A percentile compares a stretch with the other conserved stretches of the same genome.
Conservation (phyloP, 2,888 invertebrate species). For the Phanerotoma sp. region DNA sequence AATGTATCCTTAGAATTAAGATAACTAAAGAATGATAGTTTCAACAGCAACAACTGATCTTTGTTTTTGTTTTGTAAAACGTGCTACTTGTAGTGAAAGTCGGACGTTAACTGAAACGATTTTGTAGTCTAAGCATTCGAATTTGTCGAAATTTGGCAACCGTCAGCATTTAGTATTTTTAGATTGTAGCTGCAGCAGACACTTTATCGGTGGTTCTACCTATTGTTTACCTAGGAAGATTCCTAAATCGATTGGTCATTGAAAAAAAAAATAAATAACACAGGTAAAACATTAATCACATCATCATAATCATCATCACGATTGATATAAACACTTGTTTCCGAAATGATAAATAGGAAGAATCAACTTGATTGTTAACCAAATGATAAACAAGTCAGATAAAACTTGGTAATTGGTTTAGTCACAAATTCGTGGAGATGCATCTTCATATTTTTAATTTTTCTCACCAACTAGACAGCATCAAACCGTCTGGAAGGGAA, state of each 20-base stretch:
- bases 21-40: conserved; percentile 24
- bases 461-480: neutral
- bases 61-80: too few relatives aligned
- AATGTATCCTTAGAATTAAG: conserved; percentile 3
- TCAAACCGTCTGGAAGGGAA: conserved; percentile 4
- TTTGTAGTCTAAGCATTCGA: conserved; percentile 31
- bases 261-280: neutral
- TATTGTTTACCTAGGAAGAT: conserved; percentile 37
- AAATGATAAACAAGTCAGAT: too few relatives aligned
- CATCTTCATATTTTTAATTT: neutral
- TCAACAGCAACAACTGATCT: too few relatives aligned
- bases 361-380: too few relatives aligned
- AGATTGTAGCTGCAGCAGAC: conserved; percentile 37
- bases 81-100: conserved; percentile 2
- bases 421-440: neutral
- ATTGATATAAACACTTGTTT: too few relatives aligned
- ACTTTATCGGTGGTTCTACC: conserved; percentile 27
- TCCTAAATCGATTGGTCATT: too few relatives aligned
- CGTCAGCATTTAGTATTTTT: conserved; percentile 48
- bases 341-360: too few relatives aligned
- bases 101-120: conserved; percentile 7
- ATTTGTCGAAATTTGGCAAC: conserved; percentile 55
- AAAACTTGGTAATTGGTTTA: too few relatives aligned
- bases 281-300: too few relatives aligned
- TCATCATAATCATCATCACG: too few relatives aligned